These are phyloP conservation scores for Anthopleura sola DNA, from an alignment of 64 coral and sea anemone species.

Conservation along the genomic window DNA sequence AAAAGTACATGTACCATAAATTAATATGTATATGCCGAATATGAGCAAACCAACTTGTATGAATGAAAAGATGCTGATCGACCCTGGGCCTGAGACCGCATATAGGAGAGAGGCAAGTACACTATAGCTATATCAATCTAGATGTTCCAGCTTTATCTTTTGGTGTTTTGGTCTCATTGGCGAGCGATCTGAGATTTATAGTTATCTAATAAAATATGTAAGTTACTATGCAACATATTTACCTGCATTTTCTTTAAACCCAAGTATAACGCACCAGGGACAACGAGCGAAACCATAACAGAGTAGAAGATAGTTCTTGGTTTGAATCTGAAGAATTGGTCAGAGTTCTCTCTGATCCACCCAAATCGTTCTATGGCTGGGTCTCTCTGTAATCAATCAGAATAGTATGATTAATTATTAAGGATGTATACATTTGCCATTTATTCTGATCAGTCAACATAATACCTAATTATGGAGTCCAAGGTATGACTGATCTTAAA, in stretches of 20 bases:
- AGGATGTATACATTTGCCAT: no score
- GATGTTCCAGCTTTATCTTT: not conserved
- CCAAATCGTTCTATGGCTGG: slow-evolving; percentile 93
- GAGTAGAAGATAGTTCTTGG: slow-evolving; percentile 71
- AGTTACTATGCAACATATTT: not conserved
- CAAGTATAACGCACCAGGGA: slow-evolving; percentile 54
- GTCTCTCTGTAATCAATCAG: slow-evolving; percentile 51
- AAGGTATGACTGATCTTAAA: no score
- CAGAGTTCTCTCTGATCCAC: slow-evolving; percentile 90
- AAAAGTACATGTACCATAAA: no score
- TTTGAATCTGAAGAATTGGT: slow-evolving; percentile 79
- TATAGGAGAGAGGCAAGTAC: no score
- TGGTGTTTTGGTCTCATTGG: not conserved
- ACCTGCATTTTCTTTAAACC: slow-evolving; percentile 65
- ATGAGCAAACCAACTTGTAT: no score
- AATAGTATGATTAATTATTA: not conserved
- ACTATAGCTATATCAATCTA: no score
- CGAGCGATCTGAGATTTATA: no score
- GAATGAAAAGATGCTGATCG: no score
- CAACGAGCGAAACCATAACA: slow-evolving; percentile 43
- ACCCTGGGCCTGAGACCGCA: no score
- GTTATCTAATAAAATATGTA: not conserved
- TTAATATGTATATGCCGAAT: no score
- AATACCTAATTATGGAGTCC: no score
- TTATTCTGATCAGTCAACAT: no score